Evolutionary conservation across 2,888 invertebrate genomes (phyloP).

Genomic region (Lomographa bimaculata): DNA sequence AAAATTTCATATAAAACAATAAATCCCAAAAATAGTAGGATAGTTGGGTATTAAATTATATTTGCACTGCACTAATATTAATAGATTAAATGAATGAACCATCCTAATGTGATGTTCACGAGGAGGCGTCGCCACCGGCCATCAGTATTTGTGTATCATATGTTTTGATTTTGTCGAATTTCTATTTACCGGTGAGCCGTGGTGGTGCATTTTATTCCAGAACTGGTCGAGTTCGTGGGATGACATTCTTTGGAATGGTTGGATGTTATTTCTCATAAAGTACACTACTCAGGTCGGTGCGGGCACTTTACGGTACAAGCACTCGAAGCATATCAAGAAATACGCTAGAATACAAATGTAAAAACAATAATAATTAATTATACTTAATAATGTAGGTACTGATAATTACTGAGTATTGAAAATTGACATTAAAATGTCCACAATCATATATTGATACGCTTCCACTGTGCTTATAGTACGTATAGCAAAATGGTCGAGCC

Average conservation of each 20-base stretch:
- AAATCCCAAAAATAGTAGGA: constrained; percentile 49
- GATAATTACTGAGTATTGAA: too few relatives aligned
- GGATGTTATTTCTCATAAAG: constrained; percentile 41
- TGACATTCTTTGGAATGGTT: constrained; percentile 31
- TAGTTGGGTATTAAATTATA: constrained; percentile 55
- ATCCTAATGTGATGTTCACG: constrained; percentile 33
- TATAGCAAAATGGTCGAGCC: too few relatives aligned
- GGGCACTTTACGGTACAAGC: constrained; percentile 9
- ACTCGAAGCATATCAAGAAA: constrained; percentile 16
- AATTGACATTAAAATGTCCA: too few relatives aligned
- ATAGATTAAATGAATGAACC: constrained; percentile 51
- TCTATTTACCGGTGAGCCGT: constrained; percentile 40
- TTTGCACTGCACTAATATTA: constrained; percentile 59
- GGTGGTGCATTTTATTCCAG: constrained; percentile 38
- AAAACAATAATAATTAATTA: too few relatives aligned
- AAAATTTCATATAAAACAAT: constrained; percentile 45
- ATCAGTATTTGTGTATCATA: constrained; percentile 41
- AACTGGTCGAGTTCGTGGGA: constrained; percentile 37
- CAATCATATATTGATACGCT: too few relatives aligned
- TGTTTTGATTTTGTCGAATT: constrained; percentile 30
- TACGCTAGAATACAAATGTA: too few relatives aligned
- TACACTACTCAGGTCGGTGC: constrained; percentile 22
- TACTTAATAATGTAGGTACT: too few relatives aligned
- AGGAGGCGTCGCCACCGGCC: constrained; percentile 35
- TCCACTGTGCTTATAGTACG: too few relatives aligned